Evolutionary conservation across 2,888 invertebrate genomes (phyloP).

Genomic region (Sarcophaga subvicina): DNA sequence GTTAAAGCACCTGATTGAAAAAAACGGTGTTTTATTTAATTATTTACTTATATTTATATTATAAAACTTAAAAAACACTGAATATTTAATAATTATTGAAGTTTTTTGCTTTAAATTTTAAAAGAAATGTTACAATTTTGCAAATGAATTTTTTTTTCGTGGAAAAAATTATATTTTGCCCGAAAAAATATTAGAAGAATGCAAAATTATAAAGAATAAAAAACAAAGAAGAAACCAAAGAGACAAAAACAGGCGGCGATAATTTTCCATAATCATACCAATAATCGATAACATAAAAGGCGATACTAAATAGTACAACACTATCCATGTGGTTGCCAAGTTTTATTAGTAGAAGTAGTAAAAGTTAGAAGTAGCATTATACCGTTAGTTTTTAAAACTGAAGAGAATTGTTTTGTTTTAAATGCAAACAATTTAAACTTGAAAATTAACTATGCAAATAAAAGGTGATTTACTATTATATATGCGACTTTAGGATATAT

Average conservation of each 20-base stretch:
- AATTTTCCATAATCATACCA: constrained; percentile 6
- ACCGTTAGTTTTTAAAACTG: too few relatives aligned
- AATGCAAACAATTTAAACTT: too few relatives aligned
- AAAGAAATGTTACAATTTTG: constrained; percentile 52
- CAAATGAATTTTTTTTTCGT: constrained; percentile 49
- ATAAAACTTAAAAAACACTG: constrained; percentile 53
- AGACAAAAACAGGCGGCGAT: constrained; percentile 57
- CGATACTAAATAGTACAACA: neutral
- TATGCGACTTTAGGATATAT: too few relatives aligned
- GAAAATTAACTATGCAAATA: too few relatives aligned
- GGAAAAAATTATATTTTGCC: constrained; percentile 58
- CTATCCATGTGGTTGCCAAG: constrained; percentile 3
- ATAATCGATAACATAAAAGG: constrained; percentile 39
- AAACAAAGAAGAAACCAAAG: constrained; percentile 45
- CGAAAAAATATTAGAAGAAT: constrained; percentile 60
- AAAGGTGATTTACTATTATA: too few relatives aligned
- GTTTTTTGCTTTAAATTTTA: constrained; percentile 30
- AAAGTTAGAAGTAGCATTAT: neutral
- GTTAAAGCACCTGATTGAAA: constrained; percentile 40
- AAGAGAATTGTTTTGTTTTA: too few relatives aligned
- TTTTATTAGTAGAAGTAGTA: neutral
- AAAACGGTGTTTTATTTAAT: constrained; percentile 27
- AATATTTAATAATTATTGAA: constrained; percentile 37
- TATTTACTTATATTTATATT: constrained; percentile 33
- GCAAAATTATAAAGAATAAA: constrained; percentile 56